Base-by-base conservation (phyloP, 2,888 invertebrate genomes). In the Acholoe squamosa region DNA sequence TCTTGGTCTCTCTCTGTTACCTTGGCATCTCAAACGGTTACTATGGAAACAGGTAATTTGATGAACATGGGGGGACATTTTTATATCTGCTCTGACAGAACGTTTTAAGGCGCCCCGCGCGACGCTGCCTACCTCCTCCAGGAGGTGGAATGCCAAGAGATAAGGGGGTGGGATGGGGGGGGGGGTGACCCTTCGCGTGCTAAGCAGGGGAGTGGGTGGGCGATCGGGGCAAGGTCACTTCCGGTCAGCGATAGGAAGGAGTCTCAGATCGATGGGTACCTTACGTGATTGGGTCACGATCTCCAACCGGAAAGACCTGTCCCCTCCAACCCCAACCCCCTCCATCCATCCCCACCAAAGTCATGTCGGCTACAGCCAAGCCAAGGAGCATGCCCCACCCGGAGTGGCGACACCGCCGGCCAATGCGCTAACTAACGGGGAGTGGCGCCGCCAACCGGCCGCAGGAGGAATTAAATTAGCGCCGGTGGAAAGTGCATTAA, bases 31-130 rank as follows among this genome's bases (percentile, higher is more conserved):
- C 54, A 84, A 84, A 22, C 84, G 54, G 84, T 84, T 84, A 52
- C 84, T 84, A 84, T 84, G 84, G 84, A 51, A 52, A 84, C 84
- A 84, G 54, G 84, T 84, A 84, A 84, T 84, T 84, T 84, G 84
- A 84, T 84, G 84, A 52, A 52, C 84, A 31, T 16, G n/a, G n/a
- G n/a, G 54, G 77, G 77, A 71, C 52, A 84, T 54, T 52, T 84
- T 84, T 84, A 52, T 51, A 84, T 84, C 54, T 54, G 54, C 54
- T 54, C 54, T 54, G 54, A 77, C 54, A 28, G 54, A 12, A 7
- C n/a, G 84, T 84, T 52, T 84, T 84, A 84, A 54, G 54, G 19
- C 54, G 54, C 12, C 10, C 12, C 54, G 54, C 54, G 54, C 12
- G 10, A 54, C 12, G 19, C 12, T 19, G 54, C 10, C 12, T 19